phyloP scores from a whole-genome alignment of 2,113 vertebrate genomes.

The Sebastes fasciatus region DNA sequence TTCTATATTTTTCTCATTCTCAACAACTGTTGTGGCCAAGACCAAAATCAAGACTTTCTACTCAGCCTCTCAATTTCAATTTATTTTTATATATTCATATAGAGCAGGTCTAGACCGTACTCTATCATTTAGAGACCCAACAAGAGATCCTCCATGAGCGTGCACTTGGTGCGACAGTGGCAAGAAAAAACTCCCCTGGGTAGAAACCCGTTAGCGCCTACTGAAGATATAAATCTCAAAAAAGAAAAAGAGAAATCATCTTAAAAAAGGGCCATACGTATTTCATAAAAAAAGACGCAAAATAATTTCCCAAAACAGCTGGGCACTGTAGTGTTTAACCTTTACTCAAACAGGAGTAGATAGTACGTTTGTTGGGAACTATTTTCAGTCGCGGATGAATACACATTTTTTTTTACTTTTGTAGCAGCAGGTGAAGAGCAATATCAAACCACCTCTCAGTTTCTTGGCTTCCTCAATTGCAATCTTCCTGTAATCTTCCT shows the following conservation, averaged over 20 bases:
- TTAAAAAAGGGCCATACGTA: too few species aligned
- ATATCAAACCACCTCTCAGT: neutral
- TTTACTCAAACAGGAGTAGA: neutral
- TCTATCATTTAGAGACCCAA: too few species aligned
- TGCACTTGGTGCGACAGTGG: too few species aligned
- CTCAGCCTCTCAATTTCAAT: too few species aligned
- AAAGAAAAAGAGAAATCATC: neutral
- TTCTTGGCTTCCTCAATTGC: constrained; percentile 1
- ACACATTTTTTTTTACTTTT: constrained; percentile 2
- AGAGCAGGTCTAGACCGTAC: too few species aligned
- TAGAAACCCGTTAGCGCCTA: neutral
- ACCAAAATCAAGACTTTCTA: neutral
- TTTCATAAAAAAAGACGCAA: neutral
- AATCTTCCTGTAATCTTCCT: neutral
- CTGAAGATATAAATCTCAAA: neutral
- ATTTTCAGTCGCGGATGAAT: constrained; percentile 16
- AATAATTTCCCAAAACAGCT: neutral
- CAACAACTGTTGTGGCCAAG: too few species aligned
- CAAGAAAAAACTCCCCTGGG: too few species aligned
- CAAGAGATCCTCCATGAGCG: too few species aligned
- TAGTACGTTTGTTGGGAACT: neutral
- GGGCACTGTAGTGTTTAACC: neutral
- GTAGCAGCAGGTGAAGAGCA: neutral
- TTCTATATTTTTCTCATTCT: neutral
- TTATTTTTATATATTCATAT: too few species aligned